Conservation (phyloP, 2,888 invertebrate genomes). For the Drosophila quinaria region DNA sequence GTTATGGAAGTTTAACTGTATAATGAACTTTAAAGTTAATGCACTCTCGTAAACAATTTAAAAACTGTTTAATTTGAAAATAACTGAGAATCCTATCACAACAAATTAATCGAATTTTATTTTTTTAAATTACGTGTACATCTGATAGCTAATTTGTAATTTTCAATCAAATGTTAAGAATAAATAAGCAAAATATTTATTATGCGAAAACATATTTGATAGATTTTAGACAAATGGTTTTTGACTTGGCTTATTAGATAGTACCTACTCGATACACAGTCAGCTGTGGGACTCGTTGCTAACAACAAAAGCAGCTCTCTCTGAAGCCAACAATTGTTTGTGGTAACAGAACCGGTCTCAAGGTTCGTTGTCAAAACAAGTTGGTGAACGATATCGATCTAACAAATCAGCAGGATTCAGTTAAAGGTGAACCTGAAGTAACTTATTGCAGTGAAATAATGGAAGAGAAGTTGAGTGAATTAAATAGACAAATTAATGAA, state of each 20-base stretch:
- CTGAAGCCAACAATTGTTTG: neutral
- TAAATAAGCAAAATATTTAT: neutral
- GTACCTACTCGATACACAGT: neutral
- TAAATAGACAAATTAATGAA: conserved; percentile 92
- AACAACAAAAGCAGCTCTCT: conserved; percentile 12
- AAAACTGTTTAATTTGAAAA: too few species aligned
- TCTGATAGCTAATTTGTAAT: too few species aligned
- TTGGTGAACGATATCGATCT: conserved; percentile 44
- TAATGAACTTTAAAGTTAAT: too few species aligned
- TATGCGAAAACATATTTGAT: neutral
- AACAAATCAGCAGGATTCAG: conserved; percentile 46
- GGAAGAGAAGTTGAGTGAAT: conserved; percentile 84
- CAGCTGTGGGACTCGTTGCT: conserved; percentile 35
- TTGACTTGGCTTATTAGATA: conserved; percentile 6
- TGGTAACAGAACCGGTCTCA: conserved; percentile 27
- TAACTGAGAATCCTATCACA: too few species aligned
- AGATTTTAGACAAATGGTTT: conserved; percentile 5
- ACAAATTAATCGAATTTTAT: too few species aligned
- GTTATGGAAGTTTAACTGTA: too few species aligned
- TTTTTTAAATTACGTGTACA: too few species aligned
- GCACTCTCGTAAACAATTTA: too few species aligned
- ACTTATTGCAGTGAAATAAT: conserved; percentile 38
- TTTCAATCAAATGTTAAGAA: too few species aligned
- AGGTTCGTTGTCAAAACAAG: conserved; percentile 59
- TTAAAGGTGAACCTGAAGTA: conserved; percentile 4